Percentiles rank a stretch among this genome's conserved stretches.
phyloP scores from a whole-genome alignment of 1,140 invertebrate genomes.

The Venturia canescens region DNA sequence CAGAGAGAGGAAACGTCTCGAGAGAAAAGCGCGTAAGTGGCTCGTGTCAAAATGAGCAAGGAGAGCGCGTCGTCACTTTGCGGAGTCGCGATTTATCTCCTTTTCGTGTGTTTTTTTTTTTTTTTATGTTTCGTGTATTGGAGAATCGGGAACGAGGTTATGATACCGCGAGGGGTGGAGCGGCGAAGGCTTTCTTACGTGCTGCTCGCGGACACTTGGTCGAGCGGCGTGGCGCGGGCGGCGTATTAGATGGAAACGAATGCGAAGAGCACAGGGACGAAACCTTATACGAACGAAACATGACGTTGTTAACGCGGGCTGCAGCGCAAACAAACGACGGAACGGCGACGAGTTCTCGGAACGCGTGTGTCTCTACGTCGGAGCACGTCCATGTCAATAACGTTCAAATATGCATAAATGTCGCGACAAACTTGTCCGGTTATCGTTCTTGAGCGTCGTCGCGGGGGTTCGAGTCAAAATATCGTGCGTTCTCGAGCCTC shows the following conservation, averaged over 20 bases:
- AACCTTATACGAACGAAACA: not conserved
- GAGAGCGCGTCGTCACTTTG: too few species aligned
- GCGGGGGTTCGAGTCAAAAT: not conserved
- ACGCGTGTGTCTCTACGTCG: not conserved
- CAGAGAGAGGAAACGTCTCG: too few species aligned
- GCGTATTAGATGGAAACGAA: not conserved
- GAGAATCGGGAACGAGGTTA: too few species aligned
- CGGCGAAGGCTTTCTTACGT: too few species aligned
- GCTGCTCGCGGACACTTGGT: too few species aligned
- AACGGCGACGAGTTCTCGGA: not conserved
- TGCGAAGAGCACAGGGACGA: not conserved
- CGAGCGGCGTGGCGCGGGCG: too few species aligned
- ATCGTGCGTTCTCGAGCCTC: not conserved
- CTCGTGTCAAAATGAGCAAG: too few species aligned
- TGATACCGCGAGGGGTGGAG: too few species aligned
- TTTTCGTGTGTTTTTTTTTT: too few species aligned
- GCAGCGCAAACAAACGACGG: not conserved
- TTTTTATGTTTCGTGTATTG: too few species aligned
- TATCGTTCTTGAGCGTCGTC: not conserved
- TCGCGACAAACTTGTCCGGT: not conserved
- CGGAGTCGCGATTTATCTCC: too few species aligned
- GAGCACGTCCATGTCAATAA: not conserved
- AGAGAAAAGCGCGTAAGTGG: too few species aligned
- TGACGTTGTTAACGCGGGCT: not conserved
- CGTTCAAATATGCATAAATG: conserved; percentile 7